Evolutionary conservation across 2,113 vertebrate genomes (phyloP).

Genomic region (Bubalus kerabau): DNA sequence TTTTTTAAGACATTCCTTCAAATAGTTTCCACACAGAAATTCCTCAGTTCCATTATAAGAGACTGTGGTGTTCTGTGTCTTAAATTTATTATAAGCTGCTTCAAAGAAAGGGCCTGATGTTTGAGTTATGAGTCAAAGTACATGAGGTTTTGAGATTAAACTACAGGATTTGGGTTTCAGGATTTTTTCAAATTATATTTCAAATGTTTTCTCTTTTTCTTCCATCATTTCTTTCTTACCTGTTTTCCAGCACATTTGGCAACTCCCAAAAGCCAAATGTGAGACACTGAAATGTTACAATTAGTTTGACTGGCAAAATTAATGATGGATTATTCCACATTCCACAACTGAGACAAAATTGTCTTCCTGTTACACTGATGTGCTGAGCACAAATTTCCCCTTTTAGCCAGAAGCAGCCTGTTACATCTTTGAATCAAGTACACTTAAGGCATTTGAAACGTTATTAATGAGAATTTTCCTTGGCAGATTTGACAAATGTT

Average conservation of each 20-base stretch:
- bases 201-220: slow-evolving; percentile 17
- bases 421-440: slow-evolving; percentile 8
- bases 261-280: not conserved
- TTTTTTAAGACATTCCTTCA: slow-evolving; percentile 83
- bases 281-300: not conserved
- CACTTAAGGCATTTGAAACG: not conserved
- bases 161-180: not conserved
- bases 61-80: slow-evolving; percentile 73
- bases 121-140: slow-evolving; percentile 72
- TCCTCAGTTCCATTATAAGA: slow-evolving; percentile 76
- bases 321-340: not conserved
- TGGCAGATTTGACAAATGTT: slow-evolving; percentile 67
- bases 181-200: not conserved
- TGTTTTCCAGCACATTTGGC: not conserved
- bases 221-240: not conserved
- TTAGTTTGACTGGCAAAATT: not conserved
- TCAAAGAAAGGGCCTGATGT: slow-evolving; percentile 76
- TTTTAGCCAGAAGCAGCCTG: not conserved
- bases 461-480: not conserved
- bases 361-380: slow-evolving; percentile 9
- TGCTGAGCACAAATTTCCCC: not conserved
- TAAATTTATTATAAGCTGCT: slow-evolving; percentile 77
- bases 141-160: slow-evolving; percentile 44
- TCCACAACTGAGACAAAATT: not conserved
- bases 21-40: slow-evolving; percentile 75